Base-by-base conservation (phyloP, 2,797 vertebrate genomes). In the Arnoldichthys spilopterus region DNA sequence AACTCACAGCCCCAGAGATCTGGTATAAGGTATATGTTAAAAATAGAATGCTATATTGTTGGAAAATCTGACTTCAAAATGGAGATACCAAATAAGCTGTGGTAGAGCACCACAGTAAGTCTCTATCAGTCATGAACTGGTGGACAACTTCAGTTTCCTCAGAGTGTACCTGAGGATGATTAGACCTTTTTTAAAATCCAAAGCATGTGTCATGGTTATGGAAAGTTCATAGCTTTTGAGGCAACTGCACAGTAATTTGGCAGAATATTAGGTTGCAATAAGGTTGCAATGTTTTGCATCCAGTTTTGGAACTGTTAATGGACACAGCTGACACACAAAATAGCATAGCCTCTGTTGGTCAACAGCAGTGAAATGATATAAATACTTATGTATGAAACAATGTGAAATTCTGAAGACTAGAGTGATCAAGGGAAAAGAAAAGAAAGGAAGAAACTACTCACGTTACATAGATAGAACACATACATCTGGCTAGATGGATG, bases 401-500 rank as follows among this genome's bases (percentile, higher is more conserved):
- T 63, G 2, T 30, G n/a, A 58, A 76, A 28, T 51, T 28, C 6
- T 53, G 67, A 40, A 22, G 0, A 26, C 28, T 15, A 47, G 12
- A 53, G 40, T 47, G 15, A 72, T 56, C 4, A 9, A 72, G 28
- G 13, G 2, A 37, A 64, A 24, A 3, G 26, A n/a, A 15, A 47
- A 49, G 58, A n/a, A 61, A 64, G 69, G 20, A 53, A 43, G 63
- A 45, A 40, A 32, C 59, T 66, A 43, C 69, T 80, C 64, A n/a
- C 32, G 40, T 75, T 82, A 73, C 62, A 56, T n/a, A 54, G 59
- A 40, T 71, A 75, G 51, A 43, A 56, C 62, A 58, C 20, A 59
- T 68, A 82, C 83, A 86, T 87, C 84, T 84, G 86, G 64, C 49
- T 64, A 45, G n/a, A 45, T 86, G 86, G 83, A 78, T 43, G 43